Conservation (phyloP, 2,113 vertebrate genomes). For the Glaucidium brasilianum region DNA sequence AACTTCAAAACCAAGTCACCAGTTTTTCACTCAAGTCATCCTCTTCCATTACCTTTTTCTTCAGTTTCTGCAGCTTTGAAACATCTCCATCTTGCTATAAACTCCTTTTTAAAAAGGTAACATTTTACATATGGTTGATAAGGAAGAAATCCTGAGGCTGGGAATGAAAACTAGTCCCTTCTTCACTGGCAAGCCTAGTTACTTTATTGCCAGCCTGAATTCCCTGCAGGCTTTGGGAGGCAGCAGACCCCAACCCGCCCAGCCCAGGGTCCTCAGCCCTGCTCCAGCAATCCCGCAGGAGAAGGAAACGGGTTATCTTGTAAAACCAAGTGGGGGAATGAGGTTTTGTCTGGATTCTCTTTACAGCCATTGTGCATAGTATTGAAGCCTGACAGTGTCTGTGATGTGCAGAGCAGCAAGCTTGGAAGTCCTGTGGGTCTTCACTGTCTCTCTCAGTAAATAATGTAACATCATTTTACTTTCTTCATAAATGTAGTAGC, state of each 20-base stretch:
- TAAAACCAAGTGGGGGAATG: background rate
- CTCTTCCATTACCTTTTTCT: background rate
- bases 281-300: background rate
- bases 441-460: background rate
- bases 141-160: background rate
- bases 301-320: background rate
- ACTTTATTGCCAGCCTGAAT: background rate
- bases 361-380: background rate
- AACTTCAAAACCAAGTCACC: background rate
- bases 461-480: background rate
- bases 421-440: background rate
- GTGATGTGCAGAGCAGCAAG: background rate
- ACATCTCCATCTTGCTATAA: background rate
- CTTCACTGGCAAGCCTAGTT: background rate
- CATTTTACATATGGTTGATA: background rate
- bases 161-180: background rate
- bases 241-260: background rate
- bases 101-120: background rate
- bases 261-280: rapidly evolving
- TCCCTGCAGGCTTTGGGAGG: background rate
- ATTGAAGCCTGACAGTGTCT: background rate
- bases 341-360: background rate
- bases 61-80: background rate
- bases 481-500: background rate
- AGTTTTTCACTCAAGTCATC: background rate